A percentile compares a stretch with the other conserved stretches of the same genome.
Conservation (phyloP, 2,888 invertebrate species). For the Hololepta plana region DNA sequence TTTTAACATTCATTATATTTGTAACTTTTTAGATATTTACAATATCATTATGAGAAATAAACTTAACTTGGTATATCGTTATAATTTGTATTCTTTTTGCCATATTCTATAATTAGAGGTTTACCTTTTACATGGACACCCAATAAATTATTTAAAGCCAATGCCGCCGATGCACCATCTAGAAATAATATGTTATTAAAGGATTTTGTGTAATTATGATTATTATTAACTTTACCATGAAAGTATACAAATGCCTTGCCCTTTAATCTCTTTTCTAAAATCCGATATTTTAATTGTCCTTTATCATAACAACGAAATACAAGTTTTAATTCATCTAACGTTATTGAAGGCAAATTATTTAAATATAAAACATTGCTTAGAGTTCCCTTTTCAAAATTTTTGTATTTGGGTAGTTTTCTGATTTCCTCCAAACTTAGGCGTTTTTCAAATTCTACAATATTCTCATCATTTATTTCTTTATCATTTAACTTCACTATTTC, state of each 20-base stretch:
- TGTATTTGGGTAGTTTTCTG: conserved; percentile 32
- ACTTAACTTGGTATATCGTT: conserved; percentile 3
- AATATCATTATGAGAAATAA: conserved; percentile 1
- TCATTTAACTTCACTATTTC: conserved; percentile 28
- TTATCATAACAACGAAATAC: conserved; percentile 23
- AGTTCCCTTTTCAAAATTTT: conserved; percentile 35
- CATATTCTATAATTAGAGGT: conserved; percentile 28
- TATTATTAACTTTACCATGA: too few relatives aligned
- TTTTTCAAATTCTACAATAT: conserved; percentile 27
- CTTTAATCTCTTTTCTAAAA: conserved; percentile 36
- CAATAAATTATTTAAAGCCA: conserved; percentile 32
- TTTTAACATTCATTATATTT: too few relatives aligned
- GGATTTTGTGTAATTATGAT: too few relatives aligned
- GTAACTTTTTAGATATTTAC: too few relatives aligned
- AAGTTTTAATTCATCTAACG: conserved; percentile 31
- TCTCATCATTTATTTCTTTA: conserved; percentile 20
- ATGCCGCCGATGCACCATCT: conserved; percentile 28
- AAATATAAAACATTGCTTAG: conserved; percentile 35
- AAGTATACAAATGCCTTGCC: conserved; percentile 40
- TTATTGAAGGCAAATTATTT: conserved; percentile 35
- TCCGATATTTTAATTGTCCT: conserved; percentile 21
- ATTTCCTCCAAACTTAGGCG: conserved; percentile 35
- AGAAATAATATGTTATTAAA: too few relatives aligned
- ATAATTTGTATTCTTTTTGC: conserved; percentile 9
- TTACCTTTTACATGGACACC: conserved; percentile 32